Percentiles rank a stretch among this genome's conserved stretches.
Evolutionary conservation across 2,113 vertebrate species (phyloP).

Genomic region (Tupaia tana): DNA sequence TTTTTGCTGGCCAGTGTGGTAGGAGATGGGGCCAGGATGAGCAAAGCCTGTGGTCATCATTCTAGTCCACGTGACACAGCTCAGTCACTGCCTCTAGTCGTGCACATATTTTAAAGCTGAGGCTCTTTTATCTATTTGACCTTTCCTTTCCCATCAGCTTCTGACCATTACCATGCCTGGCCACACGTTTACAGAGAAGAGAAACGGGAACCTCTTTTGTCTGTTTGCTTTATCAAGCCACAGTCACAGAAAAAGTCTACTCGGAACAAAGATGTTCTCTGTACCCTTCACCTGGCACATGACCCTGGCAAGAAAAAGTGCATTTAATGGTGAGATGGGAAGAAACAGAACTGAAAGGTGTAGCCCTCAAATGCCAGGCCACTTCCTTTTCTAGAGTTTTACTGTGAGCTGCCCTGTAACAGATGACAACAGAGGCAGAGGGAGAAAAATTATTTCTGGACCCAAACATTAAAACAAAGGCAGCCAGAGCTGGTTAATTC

Average conservation of each 20-base stretch:
- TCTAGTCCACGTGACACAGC: background rate
- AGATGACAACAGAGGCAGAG: background rate
- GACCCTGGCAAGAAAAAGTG: background rate
- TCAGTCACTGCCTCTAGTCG: background rate
- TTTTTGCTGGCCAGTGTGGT: background rate
- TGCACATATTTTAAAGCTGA: background rate
- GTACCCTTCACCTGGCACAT: constrained; percentile 32
- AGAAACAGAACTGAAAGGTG: constrained; percentile 35
- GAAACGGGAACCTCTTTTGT: constrained; percentile 14
- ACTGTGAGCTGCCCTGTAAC: background rate
- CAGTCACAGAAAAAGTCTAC: constrained; percentile 68
- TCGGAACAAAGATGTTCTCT: constrained; percentile 44
- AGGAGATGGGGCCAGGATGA: background rate
- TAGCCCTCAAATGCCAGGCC: background rate
- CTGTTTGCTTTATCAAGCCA: constrained; percentile 56
- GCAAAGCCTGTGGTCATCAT: fast-evolving
- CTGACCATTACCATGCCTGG: background rate
- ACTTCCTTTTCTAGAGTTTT: background rate
- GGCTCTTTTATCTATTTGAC: background rate
- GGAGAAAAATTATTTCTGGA: background rate
- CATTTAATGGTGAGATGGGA: background rate
- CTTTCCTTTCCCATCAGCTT: constrained; percentile 40
- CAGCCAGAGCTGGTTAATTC: constrained; percentile 60
- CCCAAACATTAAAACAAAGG: constrained; percentile 37
- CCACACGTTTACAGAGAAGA: background rate